A percentile compares a stretch with the other conserved stretches of the same genome.
phyloP scores from a whole-genome alignment of 2,888 invertebrate species.

The Drosophila tripunctata region DNA sequence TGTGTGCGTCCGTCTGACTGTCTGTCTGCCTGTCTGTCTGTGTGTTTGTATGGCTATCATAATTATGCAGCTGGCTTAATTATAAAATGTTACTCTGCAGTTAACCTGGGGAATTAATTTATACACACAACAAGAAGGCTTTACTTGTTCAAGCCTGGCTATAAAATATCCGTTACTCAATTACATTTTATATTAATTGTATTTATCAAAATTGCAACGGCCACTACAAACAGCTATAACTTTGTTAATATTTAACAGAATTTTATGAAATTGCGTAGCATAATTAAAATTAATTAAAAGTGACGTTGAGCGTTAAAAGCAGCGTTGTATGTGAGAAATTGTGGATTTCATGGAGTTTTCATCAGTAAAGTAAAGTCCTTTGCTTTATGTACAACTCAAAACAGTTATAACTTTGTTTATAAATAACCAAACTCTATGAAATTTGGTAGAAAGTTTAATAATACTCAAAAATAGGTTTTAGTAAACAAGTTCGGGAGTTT shows the following conservation, averaged over 20 bases:
- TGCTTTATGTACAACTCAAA: not conserved
- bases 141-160: not conserved
- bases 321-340: too few relatives aligned
- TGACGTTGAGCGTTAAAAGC: too few relatives aligned
- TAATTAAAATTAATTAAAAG: too few relatives aligned
- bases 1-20: conserved; percentile 12
- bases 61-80: conserved; percentile 80
- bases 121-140: conserved; percentile 36
- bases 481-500: too few relatives aligned
- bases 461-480: too few relatives aligned
- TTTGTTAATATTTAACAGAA: too few relatives aligned
- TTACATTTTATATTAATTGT: not conserved
- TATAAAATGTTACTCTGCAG: conserved; percentile 75
- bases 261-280: too few relatives aligned
- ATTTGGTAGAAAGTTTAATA: too few relatives aligned
- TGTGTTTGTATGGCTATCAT: conserved; percentile 53
- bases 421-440: not conserved
- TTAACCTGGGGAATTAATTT: conserved; percentile 78
- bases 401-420: not conserved
- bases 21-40: conserved; percentile 17
- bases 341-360: too few relatives aligned
- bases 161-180: not conserved
- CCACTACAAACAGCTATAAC: not conserved
- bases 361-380: too few relatives aligned
- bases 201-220: too few relatives aligned